Conservation (phyloP, 2,797 vertebrate species). For the Brachyrhaphis roseni region DNA sequence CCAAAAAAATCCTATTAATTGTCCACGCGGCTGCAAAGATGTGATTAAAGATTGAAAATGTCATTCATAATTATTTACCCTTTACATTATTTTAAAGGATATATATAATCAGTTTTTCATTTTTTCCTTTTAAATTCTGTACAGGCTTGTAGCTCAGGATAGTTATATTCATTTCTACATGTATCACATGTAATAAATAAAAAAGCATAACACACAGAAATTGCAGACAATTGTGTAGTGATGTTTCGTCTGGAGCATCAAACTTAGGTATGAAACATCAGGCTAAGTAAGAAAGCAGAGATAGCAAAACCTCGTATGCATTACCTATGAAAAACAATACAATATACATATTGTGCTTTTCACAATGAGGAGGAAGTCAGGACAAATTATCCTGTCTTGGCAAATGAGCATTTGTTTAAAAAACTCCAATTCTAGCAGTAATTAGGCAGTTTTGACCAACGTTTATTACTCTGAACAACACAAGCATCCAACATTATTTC, state of each 20-base stretch:
- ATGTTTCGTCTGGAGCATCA: not conserved
- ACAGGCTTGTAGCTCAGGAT: not conserved
- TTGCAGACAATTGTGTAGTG: not conserved
- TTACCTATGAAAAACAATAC: not conserved
- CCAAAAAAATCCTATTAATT: not conserved
- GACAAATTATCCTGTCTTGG: not conserved
- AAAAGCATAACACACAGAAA: not conserved
- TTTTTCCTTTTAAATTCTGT: not conserved
- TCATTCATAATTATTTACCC: not conserved
- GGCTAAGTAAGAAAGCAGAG: not conserved
- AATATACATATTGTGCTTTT: not conserved
- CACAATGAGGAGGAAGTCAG: not conserved
- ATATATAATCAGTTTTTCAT: not conserved
- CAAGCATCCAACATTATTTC: not conserved
- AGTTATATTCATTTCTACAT: not conserved
- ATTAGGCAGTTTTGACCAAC: not conserved
- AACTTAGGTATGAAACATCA: not conserved
- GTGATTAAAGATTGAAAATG: not conserved
- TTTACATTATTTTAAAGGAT: not conserved
- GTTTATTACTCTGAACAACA: not conserved
- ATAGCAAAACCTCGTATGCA: not conserved
- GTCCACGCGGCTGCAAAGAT: not conserved
- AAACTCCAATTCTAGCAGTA: not conserved
- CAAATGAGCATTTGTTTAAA: not conserved
- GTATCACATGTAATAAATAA: not conserved